phyloP scores from a whole-genome alignment of 2,113 vertebrate species.

The Aphyosemion australe region DNA sequence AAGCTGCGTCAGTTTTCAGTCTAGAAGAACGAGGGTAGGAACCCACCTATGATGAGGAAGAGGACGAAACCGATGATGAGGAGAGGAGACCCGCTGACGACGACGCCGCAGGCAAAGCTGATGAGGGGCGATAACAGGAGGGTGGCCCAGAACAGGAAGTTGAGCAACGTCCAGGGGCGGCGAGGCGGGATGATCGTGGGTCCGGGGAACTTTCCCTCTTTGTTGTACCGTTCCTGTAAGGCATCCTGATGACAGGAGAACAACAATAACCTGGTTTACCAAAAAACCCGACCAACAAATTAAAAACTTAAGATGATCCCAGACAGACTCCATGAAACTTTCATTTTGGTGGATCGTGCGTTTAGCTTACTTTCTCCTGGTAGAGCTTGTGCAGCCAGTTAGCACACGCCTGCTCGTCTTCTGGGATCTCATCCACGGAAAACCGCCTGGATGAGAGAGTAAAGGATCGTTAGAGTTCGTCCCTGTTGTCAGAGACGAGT shows the following conservation, averaged over 20 bases:
- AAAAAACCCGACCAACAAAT: background rate
- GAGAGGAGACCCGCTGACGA: slow-evolving; percentile 92
- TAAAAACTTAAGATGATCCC: background rate
- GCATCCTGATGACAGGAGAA: slow-evolving; percentile 82
- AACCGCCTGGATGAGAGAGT: slow-evolving; percentile 82
- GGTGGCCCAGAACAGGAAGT: slow-evolving; percentile 96
- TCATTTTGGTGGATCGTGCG: too few species aligned
- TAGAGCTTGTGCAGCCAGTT: slow-evolving; percentile 97
- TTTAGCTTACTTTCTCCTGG: slow-evolving; percentile 89
- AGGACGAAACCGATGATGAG: slow-evolving; percentile 93
- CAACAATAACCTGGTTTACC: background rate
- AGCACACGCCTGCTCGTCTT: slow-evolving; percentile 90
- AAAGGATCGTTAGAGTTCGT: background rate
- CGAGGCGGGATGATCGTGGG: slow-evolving; percentile 83
- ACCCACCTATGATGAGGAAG: slow-evolving; percentile 91
- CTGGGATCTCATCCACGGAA: slow-evolving; percentile 91
- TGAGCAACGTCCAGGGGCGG: slow-evolving; percentile 91
- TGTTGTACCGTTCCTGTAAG: slow-evolving; percentile 91
- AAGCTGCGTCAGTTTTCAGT: background rate
- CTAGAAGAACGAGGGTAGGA: background rate
- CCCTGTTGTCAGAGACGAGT: too few species aligned
- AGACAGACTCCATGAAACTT: background rate
- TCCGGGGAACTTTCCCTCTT: slow-evolving; percentile 89
- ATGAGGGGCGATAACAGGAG: slow-evolving; percentile 94
- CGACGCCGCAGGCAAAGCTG: slow-evolving; percentile 91